Evolutionary conservation across 2,113 vertebrate species (phyloP), one percentile per base, ranked within the genome.

Genomic region (Oplegnathus fasciatus): DNA sequence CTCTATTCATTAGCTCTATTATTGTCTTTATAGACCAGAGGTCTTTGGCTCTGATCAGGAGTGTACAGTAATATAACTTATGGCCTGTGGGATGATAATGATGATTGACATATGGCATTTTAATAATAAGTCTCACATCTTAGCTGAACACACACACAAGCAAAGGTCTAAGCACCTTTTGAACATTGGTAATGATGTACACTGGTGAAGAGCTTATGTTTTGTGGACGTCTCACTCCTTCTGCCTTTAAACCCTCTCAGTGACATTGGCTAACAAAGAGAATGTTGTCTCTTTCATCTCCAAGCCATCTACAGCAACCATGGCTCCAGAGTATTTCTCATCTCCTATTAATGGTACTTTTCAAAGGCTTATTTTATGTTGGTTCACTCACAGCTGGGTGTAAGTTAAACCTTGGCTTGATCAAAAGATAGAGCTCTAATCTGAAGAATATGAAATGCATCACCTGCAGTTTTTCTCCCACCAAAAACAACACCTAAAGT

Each of bases 241-340:
- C 64, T 50, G 55, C 78, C 74, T 82, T 37, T 86, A 80, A 85
- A 93, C 60, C 73, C 65, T 62, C 78, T 90, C 87, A 83, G 67
- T 94, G 93, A 92, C 92, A 91, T 80, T 89, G 92, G 79, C 87
- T 91, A 91, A 94, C 94, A 96, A 95, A 95, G 92, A 88, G 94
- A 95, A 94, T 94, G 79, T 75, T 48, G 62, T 71, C 34, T 87
- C 91, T 95, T 96, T 96, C 89, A 95, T 95, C 93, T 93, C 75
- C n/a, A 76, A 82, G 80, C 86, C 88, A 91, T 93, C 88, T 91
- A 65, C 68, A 86, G 83, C 71, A 89, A 26, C 88, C 82, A 70
- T 58, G 80, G 88, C 90, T 91, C 83, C 68, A 73, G 90, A 89
- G 86, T 80, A 80, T 88, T 88, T 87, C 90, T 93, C 74, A 80